phyloP scores from a whole-genome alignment of 1,140 invertebrate genomes.

The Monochamus saltuarius region DNA sequence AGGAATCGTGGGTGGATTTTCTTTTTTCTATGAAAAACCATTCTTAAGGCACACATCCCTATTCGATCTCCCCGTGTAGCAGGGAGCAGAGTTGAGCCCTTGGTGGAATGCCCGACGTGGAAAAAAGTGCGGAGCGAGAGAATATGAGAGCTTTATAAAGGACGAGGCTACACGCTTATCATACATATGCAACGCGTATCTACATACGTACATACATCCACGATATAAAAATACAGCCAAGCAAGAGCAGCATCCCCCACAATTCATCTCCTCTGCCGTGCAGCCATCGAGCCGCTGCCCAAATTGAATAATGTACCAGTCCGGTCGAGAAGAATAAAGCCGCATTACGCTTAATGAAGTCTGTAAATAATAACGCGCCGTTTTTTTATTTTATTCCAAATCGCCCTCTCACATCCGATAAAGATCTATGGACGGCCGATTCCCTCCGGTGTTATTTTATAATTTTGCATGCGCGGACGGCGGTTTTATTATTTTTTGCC shows the following conservation, averaged over 20 bases:
- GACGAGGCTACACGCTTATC: conserved; percentile 37
- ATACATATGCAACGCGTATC: conserved; percentile 44
- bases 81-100: too few relatives aligned
- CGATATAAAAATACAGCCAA: conserved; percentile 35
- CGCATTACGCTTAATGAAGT: conserved; percentile 40
- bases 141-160: conserved; percentile 31
- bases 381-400: conserved; percentile 8
- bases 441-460: too few relatives aligned
- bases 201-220: conserved; percentile 37
- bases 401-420: too few relatives aligned
- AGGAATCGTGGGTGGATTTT: too few relatives aligned
- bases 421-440: too few relatives aligned
- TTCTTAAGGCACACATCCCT: too few relatives aligned
- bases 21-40: too few relatives aligned
- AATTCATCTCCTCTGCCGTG: conserved; percentile 11
- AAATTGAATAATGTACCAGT: conserved; percentile 41
- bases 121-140: conserved; percentile 21
- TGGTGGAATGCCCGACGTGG: too few relatives aligned
- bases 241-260: conserved; percentile 17
- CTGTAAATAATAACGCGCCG: conserved; percentile 36
- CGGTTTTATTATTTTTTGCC: too few relatives aligned
- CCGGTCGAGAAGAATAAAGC: conserved; percentile 36
- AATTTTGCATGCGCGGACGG: too few relatives aligned
- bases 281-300: conserved; percentile 19
- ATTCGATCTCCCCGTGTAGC: too few relatives aligned